Conservation (phyloP, 1,140 invertebrate species). For the Polypedilum pembai region DNA sequence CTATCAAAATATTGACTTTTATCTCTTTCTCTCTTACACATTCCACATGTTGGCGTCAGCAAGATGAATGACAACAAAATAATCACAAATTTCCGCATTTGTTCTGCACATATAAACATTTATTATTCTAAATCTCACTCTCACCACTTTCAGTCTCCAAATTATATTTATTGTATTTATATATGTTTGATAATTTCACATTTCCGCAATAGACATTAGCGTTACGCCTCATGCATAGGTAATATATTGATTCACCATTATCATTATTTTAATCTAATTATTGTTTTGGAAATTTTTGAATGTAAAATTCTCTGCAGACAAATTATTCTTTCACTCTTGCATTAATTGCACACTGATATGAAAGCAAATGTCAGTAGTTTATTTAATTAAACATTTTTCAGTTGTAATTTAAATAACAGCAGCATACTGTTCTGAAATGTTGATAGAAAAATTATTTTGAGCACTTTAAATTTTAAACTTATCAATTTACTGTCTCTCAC, state of each 20-base stretch:
- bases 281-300: neutral
- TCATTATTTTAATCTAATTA: neutral
- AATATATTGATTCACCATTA: slow-evolving; percentile 15
- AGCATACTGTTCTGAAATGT: neutral
- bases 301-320: neutral
- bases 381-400: neutral
- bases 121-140: neutral
- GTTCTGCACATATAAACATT: neutral
- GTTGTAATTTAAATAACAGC: neutral
- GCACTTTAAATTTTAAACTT: neutral
- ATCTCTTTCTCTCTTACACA: neutral
- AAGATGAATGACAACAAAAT: slow-evolving; percentile 4
- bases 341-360: neutral
- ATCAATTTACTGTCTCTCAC: neutral
- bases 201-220: slow-evolving; percentile 1
- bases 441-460: neutral
- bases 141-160: neutral
- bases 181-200: neutral
- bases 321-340: neutral
- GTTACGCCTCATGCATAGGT: neutral
- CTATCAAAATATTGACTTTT: neutral
- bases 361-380: neutral
- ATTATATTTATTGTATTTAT: neutral
- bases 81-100: neutral
- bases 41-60: slow-evolving; percentile 5